These are phyloP conservation scores for Antrozous pallidus DNA, from an alignment of 2,797 vertebrate species.

Conservation along the genomic window DNA sequence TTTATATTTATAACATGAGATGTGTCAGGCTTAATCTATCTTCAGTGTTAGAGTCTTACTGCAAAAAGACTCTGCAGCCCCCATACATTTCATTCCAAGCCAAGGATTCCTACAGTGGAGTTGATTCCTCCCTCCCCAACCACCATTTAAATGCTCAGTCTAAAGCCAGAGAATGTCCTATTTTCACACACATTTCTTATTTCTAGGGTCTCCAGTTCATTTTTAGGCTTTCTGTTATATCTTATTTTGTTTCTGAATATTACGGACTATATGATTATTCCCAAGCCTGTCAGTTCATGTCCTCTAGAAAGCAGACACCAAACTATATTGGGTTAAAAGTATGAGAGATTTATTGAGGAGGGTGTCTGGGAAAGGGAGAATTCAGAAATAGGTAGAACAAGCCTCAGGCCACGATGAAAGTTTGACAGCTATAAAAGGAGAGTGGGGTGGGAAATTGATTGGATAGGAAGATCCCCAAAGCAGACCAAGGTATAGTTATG, in stretches of 20 bases:
- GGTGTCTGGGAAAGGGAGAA: not conserved
- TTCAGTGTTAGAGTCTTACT: constrained; percentile 51
- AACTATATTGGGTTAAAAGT: not conserved
- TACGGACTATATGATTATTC: not conserved
- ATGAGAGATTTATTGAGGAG: not conserved
- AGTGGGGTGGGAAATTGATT: not conserved
- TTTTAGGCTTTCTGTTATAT: not conserved
- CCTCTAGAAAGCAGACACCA: not conserved
- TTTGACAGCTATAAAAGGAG: not conserved
- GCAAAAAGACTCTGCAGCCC: constrained; percentile 58
- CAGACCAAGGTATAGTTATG: not conserved
- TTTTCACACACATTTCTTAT: not conserved
- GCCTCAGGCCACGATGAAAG: not conserved
- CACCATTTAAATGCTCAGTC: not conserved
- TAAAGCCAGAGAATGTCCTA: constrained; percentile 16
- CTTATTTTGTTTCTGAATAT: not conserved
- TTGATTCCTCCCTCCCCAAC: not conserved
- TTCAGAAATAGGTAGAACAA: not conserved
- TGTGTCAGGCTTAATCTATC: constrained; percentile 72
- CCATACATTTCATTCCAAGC: constrained; percentile 55
- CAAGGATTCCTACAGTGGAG: constrained; percentile 32
- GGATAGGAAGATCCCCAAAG: not conserved
- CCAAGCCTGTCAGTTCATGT: not conserved
- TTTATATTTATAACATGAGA: constrained; percentile 74
- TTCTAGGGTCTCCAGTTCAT: not conserved